Percentiles rank a stretch among this genome's conserved stretches.
These are phyloP conservation scores for Hylia prasina DNA, from an alignment of 2,113 vertebrate genomes.

Conservation along the genomic window DNA sequence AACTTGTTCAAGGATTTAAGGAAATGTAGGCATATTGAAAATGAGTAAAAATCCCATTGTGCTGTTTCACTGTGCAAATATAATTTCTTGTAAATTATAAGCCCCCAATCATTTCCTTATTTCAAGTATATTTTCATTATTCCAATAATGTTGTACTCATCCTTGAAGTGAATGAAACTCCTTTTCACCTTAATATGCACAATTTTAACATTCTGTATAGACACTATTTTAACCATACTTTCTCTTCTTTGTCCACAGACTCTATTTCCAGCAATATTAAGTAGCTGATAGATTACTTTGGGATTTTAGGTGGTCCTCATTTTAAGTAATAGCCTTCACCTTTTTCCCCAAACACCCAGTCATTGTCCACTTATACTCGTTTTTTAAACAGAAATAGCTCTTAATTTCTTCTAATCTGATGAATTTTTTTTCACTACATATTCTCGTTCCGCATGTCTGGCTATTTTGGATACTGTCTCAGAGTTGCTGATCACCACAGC, in stretches of 20 bases:
- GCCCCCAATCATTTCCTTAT: not conserved
- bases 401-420: not conserved
- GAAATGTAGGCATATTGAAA: not conserved
- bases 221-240: not conserved
- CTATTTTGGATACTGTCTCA: not conserved
- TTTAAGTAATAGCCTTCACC: constrained; percentile 12
- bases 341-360: not conserved
- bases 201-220: not conserved
- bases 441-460: not conserved
- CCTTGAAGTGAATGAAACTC: not conserved
- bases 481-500: not conserved
- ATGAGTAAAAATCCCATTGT: not conserved
- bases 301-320: not conserved
- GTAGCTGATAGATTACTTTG: not conserved
- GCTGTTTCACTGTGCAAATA: constrained; percentile 5
- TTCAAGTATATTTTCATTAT: constrained; percentile 17
- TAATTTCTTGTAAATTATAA: not conserved
- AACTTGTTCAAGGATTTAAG: constrained; percentile 19
- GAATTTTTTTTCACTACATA: not conserved
- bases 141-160: not conserved
- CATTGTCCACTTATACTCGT: not conserved
- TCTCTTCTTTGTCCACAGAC: not conserved
- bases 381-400: not conserved
- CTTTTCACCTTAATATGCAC: not conserved
- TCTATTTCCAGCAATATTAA: not conserved